Percentiles rank a stretch among this genome's conserved stretches.
Evolutionary conservation across 2,888 invertebrate species (phyloP).

Genomic region (Amorpha juglandis): DNA sequence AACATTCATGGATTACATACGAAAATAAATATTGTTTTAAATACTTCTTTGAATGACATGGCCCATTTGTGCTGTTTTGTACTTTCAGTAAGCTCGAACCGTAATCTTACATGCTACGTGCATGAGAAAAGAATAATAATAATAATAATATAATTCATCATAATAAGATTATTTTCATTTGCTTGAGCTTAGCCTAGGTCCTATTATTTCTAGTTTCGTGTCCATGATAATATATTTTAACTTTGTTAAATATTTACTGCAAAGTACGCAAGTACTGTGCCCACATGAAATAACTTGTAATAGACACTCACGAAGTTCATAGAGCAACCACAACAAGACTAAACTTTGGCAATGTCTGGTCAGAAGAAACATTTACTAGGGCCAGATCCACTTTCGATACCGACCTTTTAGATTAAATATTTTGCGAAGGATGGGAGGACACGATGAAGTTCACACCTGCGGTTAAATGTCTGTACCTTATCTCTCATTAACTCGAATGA

Average conservation of each 20-base stretch:
- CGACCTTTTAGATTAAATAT: constrained; percentile 29
- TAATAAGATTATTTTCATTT: too few species aligned
- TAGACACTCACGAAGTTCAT: constrained; percentile 36
- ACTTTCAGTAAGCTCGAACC: neutral
- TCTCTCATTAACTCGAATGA: neutral
- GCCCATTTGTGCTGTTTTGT: neutral
- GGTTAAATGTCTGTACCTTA: constrained; percentile 4
- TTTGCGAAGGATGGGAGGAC: neutral
- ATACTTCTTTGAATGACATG: constrained; percentile 4
- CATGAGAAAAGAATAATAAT: too few species aligned
- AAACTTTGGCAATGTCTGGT: constrained; percentile 44
- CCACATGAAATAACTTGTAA: constrained; percentile 17
- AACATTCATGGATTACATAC: constrained; percentile 8
- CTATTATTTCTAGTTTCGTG: neutral
- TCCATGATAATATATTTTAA: neutral
- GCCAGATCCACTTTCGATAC: constrained; percentile 41
- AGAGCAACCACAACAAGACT: constrained; percentile 36
- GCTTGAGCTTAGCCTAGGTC: too few species aligned
- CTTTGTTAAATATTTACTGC: neutral
- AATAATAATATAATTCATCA: too few species aligned
- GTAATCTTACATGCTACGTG: neutral
- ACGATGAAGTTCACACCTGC: neutral
- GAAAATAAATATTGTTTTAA: constrained; percentile 14
- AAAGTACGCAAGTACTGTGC: neutral
- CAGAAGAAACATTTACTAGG: constrained; percentile 37